Evolutionary conservation across 2,797 vertebrate species (phyloP).

Genomic region (Myiotriccus ornatus): DNA sequence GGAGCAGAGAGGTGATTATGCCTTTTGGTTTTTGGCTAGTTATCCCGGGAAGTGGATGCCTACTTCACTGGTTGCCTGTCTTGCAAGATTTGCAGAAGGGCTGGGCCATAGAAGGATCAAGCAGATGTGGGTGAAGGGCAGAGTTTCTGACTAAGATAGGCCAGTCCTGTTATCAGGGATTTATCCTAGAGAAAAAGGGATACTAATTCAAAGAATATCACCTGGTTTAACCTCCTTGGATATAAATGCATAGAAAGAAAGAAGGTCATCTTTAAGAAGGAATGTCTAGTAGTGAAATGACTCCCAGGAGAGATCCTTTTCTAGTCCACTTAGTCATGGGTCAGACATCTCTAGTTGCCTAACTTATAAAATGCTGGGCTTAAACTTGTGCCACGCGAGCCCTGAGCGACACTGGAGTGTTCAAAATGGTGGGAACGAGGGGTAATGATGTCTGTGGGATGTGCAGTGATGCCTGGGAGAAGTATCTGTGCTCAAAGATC

Average conservation of each 20-base stretch:
- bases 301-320: neutral
- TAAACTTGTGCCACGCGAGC: rapidly evolving
- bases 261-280: neutral
- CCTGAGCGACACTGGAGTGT: neutral
- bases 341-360: neutral
- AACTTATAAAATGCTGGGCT: neutral
- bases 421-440: neutral
- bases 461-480: neutral
- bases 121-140: neutral
- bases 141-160: neutral
- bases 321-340: neutral
- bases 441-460: neutral
- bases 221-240: neutral
- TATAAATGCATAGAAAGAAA: neutral
- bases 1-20: neutral
- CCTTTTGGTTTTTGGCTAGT: neutral
- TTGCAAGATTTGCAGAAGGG: neutral
- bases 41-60: neutral
- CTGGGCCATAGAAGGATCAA: neutral
- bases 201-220: neutral
- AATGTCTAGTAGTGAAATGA: neutral
- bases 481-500: neutral
- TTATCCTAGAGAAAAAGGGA: neutral
- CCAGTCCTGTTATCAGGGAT: neutral
- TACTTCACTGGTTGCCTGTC: neutral